Conservation (phyloP, 1,140 invertebrate species). For the Battus philenor region DNA sequence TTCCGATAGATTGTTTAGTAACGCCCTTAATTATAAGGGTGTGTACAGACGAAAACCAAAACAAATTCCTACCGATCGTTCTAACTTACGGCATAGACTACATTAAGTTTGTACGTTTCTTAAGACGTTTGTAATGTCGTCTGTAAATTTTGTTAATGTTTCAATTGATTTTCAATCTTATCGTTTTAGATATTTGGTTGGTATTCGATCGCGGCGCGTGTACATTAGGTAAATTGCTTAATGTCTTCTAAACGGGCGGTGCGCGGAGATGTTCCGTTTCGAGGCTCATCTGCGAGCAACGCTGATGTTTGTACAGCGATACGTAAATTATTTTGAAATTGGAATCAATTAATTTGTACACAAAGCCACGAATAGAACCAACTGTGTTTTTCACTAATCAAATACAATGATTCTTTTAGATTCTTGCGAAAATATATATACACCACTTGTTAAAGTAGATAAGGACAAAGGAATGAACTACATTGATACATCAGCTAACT, state of each 20-base stretch:
- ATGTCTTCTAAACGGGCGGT: conserved; percentile 54
- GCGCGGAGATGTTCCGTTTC: conserved; percentile 54
- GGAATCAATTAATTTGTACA: conserved; percentile 14
- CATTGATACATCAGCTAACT: no score
- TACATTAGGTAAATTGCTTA: conserved; percentile 64
- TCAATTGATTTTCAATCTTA: conserved; percentile 30
- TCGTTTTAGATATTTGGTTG: no score
- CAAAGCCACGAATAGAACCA: no score
- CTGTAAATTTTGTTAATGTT: conserved; percentile 30
- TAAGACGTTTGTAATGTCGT: conserved; percentile 18
- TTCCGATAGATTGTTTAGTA: conserved; percentile 50
- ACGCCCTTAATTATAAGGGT: conserved; percentile 20
- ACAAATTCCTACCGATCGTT: conserved; percentile 5
- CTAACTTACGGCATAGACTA: conserved; percentile 19
- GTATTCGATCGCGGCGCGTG: conserved; percentile 3
- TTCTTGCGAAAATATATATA: no score
- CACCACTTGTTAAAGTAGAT: no score
- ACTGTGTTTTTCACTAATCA: no score
- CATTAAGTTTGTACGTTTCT: conserved; percentile 3
- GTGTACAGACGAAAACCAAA: conserved; percentile 18
- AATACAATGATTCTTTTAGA: no score
- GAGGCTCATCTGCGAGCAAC: conserved; percentile 17
- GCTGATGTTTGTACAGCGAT: conserved; percentile 21
- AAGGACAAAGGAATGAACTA: no score
- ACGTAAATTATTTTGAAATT: conserved; percentile 23